Base-by-base conservation (phyloP, 2,888 invertebrate species). In the Octodonta nipae region DNA sequence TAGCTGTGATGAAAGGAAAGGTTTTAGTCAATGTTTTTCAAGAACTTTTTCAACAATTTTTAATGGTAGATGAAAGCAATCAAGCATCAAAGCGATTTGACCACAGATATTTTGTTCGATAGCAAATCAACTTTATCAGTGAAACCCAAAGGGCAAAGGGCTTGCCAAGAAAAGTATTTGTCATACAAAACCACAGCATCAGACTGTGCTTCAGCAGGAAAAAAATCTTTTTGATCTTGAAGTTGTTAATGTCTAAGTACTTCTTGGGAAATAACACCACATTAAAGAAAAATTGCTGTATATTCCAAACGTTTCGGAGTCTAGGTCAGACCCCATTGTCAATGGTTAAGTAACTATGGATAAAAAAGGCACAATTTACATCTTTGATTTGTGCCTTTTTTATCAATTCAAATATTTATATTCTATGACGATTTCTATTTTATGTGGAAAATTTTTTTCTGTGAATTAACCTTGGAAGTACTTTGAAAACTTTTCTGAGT, bases 121-220 rank as follows among this genome's bases (percentile, higher is more conserved):
- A 51, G 78, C 73, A 54, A 82, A 77, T 37, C 95, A 74, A 91
- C 70, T 50, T 75, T 76, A 55, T 89, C 83, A 31, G 82, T 76
- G 58, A 95, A 83, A 36, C 88, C 88, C 35, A 95, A 66, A 2
- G 89, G 84, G 52, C 73, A 74, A 14, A 81, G 83, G 3, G 92
- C 89, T 72, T 93, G 93, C 26, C 95, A 67, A 3, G 92, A 93
- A 60, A 93, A 88, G 65, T 89, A 93, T 59, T 89, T 91, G 50
- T 95, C 91, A 64, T 95, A 96, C 30, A 96, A 74, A 46, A 92
- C 78, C 67, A 95, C 85, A 38, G 93, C 93, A 71, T 95, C 95
- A 34, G 74, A 74, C 65, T 89, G 87, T 25, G 83, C 83, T 55
- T 83, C 78, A n/a, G 71, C 65, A 20, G 73, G 65, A 55, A 69